Base-by-base conservation (phyloP, 2,113 vertebrate genomes). In the Bos taurus region DNA sequence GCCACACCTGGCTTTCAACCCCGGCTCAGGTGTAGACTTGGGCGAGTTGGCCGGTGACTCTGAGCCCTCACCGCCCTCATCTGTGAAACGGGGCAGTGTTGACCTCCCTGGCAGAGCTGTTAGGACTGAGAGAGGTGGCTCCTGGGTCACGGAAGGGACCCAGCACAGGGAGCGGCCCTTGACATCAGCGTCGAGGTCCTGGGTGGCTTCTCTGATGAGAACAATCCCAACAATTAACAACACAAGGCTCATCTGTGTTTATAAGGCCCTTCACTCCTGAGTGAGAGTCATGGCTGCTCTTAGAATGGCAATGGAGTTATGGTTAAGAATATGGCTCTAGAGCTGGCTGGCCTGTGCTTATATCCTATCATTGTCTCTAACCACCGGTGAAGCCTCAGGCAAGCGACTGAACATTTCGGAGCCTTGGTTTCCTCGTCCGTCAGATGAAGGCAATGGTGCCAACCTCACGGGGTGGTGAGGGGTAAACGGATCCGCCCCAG, bases 231-330 rank as follows among this genome's bases (percentile, higher is more conserved):
- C 5, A 21, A n/a, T 52, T 26, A 19, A 7, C 14, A 1, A 7
- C 43, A 19, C 30, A 54, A 71, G 4, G 4, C n/a, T 64, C 74
- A 1, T 13, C n/a, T 64, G 52, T 13, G 1, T 64, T 30, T n/a
- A 64, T 77, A 54, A 80, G 30, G 1, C 11, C 46, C 67, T 48
- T 62, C 1, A 2, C 59, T 30, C 74, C 59, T 1, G 40, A 48
- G 60, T 0, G 0, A 15, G 48, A 25, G 2, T 5, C 7, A 0
- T 2, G 3, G 48, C 52, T 88, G 25, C 21, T 36, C 19, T 71
- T 1, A 23, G 28, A 3, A 17, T 2, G 0, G 16, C 17, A 0
- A 0, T 0, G 6, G 26, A 12, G 25, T n/a, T 11, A 1, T 0
- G 59, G 17, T 23, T 0, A 25, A 50, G 62, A 17, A 40, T 0